Percentiles rank a stretch among this genome's conserved stretches.
phyloP scores from a whole-genome alignment of 2,797 vertebrate species.

The Falco biarmicus region DNA sequence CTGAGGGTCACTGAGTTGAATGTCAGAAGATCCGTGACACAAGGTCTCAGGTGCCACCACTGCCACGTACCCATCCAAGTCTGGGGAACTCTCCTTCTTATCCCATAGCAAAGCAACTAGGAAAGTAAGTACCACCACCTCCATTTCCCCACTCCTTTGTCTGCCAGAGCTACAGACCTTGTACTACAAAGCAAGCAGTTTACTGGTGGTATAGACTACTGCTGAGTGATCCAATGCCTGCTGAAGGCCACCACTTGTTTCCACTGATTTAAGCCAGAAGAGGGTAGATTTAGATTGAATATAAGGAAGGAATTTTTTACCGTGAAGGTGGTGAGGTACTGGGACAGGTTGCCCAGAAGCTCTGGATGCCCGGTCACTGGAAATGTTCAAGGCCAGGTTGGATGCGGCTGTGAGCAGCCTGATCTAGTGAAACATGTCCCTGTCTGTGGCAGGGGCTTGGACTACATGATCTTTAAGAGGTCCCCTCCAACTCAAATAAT shows the following conservation, averaged over 20 bases:
- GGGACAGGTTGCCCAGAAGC: neutral
- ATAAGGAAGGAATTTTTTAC: neutral
- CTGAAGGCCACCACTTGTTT: neutral
- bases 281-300: neutral
- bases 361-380: neutral
- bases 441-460: neutral
- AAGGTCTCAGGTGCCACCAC: neutral
- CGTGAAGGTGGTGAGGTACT: neutral
- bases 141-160: neutral
- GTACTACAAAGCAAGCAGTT: neutral
- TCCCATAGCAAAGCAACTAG: neutral
- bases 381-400: neutral
- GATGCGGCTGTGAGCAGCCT: rapidly evolving
- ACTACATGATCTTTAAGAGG: neutral
- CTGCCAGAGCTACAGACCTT: neutral
- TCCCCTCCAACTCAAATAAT: neutral
- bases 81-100: neutral
- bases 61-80: neutral
- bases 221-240: neutral
- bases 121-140: neutral
- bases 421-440: neutral
- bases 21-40: neutral
- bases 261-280: neutral
- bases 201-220: neutral
- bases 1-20: neutral